These are phyloP conservation scores for Rhaphigaster nebulosa DNA, from an alignment of 2,888 invertebrate genomes.

Conservation along the genomic window DNA sequence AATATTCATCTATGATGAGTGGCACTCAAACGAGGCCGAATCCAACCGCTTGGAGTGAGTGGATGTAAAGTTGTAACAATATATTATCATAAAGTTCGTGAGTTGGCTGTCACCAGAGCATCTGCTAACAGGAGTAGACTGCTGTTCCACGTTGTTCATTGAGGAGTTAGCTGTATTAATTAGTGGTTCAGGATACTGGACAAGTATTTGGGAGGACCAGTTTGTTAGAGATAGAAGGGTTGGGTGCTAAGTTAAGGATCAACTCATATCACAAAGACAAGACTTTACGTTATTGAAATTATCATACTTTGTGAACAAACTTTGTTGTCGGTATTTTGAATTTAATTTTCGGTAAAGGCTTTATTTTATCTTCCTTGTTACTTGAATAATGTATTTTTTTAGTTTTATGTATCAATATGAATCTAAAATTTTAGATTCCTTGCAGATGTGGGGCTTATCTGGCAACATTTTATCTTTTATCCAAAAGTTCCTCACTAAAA, in stretches of 20 bases:
- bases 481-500: too few species aligned
- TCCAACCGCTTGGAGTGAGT: background rate
- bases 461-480: too few species aligned
- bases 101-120: background rate
- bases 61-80: background rate
- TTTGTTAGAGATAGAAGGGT: background rate
- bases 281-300: background rate
- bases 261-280: background rate
- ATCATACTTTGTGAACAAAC: background rate
- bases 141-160: background rate
- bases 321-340: background rate
- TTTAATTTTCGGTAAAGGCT: background rate
- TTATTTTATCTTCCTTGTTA: background rate
- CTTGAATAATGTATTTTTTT: background rate
- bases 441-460: too few species aligned
- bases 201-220: background rate
- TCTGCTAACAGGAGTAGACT: background rate
- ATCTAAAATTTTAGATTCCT: too few species aligned
- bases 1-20: background rate
- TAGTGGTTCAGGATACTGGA: background rate
- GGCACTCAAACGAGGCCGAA: background rate
- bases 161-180: constrained; percentile 12
- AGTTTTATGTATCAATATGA: too few species aligned
- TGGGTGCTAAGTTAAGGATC: background rate
- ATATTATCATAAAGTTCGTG: constrained; percentile 1